phyloP scores from a whole-genome alignment of 2,113 vertebrate genomes.

The Atrichornis clamosus region DNA sequence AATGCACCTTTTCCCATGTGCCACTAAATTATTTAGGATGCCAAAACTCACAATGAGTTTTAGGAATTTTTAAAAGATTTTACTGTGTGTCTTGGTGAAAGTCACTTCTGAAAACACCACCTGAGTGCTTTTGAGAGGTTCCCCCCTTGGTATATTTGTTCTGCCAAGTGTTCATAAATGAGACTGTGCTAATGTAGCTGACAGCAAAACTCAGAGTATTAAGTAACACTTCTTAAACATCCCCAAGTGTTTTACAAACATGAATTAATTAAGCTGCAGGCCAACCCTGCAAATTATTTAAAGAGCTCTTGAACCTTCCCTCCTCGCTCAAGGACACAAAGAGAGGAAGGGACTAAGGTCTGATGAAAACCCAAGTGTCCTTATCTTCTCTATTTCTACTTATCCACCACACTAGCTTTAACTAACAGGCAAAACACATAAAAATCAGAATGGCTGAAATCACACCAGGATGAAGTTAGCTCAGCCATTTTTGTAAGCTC shows the following conservation, averaged over 20 bases:
- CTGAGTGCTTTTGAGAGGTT: background rate
- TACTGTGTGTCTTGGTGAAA: background rate
- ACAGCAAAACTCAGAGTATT: background rate
- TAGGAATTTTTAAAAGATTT: background rate
- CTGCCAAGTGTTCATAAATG: background rate
- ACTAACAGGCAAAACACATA: background rate
- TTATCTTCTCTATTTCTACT: background rate
- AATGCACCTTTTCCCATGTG: background rate
- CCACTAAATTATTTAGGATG: background rate
- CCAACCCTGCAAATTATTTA: background rate
- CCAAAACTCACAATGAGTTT: background rate
- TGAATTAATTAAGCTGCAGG: conserved; percentile 17
- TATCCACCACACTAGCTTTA: background rate
- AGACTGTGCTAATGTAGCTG: background rate
- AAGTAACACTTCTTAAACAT: conserved; percentile 10
- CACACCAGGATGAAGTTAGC: background rate
- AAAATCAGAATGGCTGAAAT: background rate
- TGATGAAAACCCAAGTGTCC: background rate
- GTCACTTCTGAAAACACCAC: background rate
- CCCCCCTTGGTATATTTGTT: background rate
- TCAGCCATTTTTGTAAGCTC: background rate
- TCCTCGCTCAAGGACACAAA: background rate
- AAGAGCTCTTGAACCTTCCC: background rate
- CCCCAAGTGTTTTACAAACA: background rate
- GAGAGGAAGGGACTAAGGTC: background rate